These are phyloP conservation scores for Timandra comae DNA, from an alignment of 2,888 invertebrate genomes.

Conservation along the genomic window DNA sequence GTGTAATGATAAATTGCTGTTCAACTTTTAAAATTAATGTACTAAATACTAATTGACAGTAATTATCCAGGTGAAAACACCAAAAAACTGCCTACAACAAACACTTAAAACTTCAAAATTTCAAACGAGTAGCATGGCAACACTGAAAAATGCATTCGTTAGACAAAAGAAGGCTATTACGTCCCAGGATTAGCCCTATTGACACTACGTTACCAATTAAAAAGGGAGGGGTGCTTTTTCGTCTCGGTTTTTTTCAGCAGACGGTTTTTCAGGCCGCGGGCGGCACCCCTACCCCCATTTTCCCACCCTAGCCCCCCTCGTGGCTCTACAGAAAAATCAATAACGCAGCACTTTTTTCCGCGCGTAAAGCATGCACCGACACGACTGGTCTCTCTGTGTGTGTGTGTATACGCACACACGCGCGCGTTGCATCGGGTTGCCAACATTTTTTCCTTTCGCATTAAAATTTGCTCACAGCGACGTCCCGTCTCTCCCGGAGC, in stretches of 20 bases:
- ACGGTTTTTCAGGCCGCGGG: slow-evolving; percentile 76
- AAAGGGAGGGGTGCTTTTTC: slow-evolving; percentile 76
- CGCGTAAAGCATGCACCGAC: slow-evolving; percentile 78
- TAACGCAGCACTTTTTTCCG: slow-evolving; percentile 78
- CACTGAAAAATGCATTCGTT: slow-evolving; percentile 69
- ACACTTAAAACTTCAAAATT: slow-evolving; percentile 6
- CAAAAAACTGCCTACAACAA: no score
- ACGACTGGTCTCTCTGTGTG: slow-evolving; percentile 42
- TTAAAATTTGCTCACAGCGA: slow-evolving; percentile 51
- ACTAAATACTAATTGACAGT: no score
- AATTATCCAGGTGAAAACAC: no score
- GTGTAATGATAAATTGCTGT: no score
- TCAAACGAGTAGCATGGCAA: slow-evolving; percentile 43
- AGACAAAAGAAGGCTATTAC: slow-evolving; percentile 73
- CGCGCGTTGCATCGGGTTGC: slow-evolving; percentile 49
- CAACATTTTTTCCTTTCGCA: slow-evolving; percentile 58
- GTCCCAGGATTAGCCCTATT: slow-evolving; percentile 73
- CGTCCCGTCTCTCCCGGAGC: slow-evolving; percentile 36
- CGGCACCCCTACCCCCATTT: slow-evolving; percentile 40
- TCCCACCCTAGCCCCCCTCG: slow-evolving; percentile 40
- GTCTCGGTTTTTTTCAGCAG: slow-evolving; percentile 76
- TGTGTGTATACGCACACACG: slow-evolving; percentile 47
- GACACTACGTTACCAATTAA: slow-evolving; percentile 77
- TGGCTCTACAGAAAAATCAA: slow-evolving; percentile 76
- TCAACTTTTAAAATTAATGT: no score